Percentiles rank a stretch among this genome's conserved stretches.
Evolutionary conservation across 2,113 vertebrate genomes (phyloP).

Genomic region (Gasterosteus aculeatus): DNA sequence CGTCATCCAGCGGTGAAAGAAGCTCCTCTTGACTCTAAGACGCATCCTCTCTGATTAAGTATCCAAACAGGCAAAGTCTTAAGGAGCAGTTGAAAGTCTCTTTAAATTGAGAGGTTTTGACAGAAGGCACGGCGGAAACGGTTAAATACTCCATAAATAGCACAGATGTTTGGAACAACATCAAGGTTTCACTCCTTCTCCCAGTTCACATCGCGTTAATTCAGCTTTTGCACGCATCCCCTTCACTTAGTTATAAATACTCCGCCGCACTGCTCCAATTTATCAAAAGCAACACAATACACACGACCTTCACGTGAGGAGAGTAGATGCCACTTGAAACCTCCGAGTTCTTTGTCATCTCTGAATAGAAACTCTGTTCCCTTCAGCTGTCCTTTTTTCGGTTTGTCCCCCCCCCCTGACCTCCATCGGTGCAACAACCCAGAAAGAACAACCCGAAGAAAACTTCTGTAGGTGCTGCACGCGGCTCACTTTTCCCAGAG

Average conservation of each 20-base stretch:
- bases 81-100: constrained; percentile 56
- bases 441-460: constrained; percentile 15
- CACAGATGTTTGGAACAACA: constrained; percentile 52
- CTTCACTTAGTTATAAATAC: neutral
- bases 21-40: constrained; percentile 37
- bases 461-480: constrained; percentile 44
- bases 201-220: neutral
- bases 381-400: neutral
- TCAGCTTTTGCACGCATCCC: neutral
- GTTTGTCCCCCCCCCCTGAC: neutral
- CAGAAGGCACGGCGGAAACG: constrained; percentile 36
- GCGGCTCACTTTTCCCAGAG: constrained; percentile 63
- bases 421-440: neutral
- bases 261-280: neutral
- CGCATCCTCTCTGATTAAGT: constrained; percentile 50
- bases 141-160: constrained; percentile 28
- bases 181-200: neutral
- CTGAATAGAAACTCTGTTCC: neutral
- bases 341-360: constrained; percentile 11
- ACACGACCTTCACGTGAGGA: constrained; percentile 5
- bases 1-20: constrained; percentile 35
- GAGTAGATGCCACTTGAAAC: constrained; percentile 20
- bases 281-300: constrained; percentile 3
- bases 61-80: constrained; percentile 31
- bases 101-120: constrained; percentile 22